Evolutionary conservation across 2,888 invertebrate genomes (phyloP), one percentile per base, ranked within the genome.

Genomic region (Eremobia ochroleuca): DNA sequence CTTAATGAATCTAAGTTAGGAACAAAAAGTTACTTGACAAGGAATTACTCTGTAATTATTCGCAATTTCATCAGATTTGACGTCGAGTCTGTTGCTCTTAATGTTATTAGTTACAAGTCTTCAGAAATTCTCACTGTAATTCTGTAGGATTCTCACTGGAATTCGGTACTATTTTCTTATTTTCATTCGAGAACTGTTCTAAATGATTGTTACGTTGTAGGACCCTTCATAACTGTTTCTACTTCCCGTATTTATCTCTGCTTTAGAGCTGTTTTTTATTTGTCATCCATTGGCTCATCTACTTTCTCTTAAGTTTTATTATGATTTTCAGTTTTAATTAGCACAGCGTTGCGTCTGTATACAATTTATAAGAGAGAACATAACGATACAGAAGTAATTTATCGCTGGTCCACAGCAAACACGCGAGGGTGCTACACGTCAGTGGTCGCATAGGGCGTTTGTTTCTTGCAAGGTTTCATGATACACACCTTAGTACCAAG

Each of bases 341-440:
- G 34, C 28, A 59, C 28, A 70, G 25, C 43, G 9, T 73, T 61
- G 59, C 46, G 43, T 78, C 85, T 66, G 34, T 66, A 25, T 73
- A 77, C 40, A 77, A 15, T 43, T 43, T 68, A 65, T 73, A 71
- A 67, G 72, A 76, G 77, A 64, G 21, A 82, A 81, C 86, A 73
- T 83, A 64, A 55, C 86, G 71, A 79, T 86, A 88, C 83, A 77
- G 68, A 70, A 70, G 77, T 83, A 86, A 87, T 86, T 88, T 88
- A 88, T 84, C 65, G 74, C 55, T 73, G 75, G 84, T 79, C 52
- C 64, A 77, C 64, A 59, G 73, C 15, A 46, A 81, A 77, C 88
- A 89, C 88, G 88, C 88, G 77, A 89, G 77, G 86, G 76, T 74
- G 67, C 58, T 76, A 78, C 76, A 89, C 86, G 86, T 87, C 79